These are phyloP conservation scores for Brienomyrus brachyistius DNA, from an alignment of 2,113 vertebrate species.

Conservation along the genomic window DNA sequence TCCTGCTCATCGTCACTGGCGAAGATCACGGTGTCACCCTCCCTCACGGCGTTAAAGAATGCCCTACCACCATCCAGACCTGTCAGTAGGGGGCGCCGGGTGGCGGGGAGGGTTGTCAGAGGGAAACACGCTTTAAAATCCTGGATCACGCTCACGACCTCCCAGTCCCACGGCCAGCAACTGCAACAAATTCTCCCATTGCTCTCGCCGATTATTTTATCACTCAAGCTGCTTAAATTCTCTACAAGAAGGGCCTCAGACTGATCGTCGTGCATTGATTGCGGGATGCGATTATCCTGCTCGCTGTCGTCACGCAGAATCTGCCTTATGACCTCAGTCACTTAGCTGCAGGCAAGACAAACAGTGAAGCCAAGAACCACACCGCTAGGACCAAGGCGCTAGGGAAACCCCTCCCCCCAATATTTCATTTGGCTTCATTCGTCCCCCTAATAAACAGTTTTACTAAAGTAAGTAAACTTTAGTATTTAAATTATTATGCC, in stretches of 20 bases:
- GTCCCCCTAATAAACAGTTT: not conserved
- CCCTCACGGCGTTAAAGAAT: conserved; percentile 97
- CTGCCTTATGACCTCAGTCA: not conserved
- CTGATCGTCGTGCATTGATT: not conserved
- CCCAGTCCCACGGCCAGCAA: not conserved
- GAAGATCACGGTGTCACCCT: conserved; percentile 97
- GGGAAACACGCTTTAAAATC: not conserved
- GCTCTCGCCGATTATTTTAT: not conserved
- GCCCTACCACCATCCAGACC: conserved; percentile 91
- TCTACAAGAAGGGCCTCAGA: not conserved
- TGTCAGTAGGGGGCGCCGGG: conserved; percentile 38
- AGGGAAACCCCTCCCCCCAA: not conserved
- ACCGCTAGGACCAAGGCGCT: too few relatives aligned
- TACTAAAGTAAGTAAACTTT: too few relatives aligned
- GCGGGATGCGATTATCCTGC: not conserved
- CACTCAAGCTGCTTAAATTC: not conserved
- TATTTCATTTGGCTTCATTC: not conserved
- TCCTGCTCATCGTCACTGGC: conserved; percentile 97
- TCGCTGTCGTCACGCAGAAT: not conserved
- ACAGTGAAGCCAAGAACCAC: not conserved
- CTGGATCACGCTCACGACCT: not conserved
- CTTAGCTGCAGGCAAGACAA: not conserved
- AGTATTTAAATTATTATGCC: not conserved
- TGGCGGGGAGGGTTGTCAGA: not conserved
- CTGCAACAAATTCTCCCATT: not conserved